Base-by-base conservation (phyloP, 2,113 vertebrate species). In the Thryonomys swinderianus region DNA sequence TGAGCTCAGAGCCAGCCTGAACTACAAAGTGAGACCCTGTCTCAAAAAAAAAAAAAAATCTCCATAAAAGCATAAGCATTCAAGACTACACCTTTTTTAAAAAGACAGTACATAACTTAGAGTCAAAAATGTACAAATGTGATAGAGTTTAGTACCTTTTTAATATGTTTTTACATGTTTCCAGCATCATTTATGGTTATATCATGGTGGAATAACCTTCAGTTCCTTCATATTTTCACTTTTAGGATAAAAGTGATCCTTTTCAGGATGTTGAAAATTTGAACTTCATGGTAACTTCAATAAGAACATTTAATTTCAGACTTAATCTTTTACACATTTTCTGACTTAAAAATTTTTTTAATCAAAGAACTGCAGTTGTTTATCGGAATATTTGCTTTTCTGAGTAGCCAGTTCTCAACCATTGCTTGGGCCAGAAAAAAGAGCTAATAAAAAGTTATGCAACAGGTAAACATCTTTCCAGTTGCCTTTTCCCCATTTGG, bases 361-460 rank as follows among this genome's bases (percentile, higher is more conserved):
- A 21, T 90, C 25, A 74, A 78, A 94, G 76, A 85, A 69, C 34
- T 55, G 1, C 13, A 94, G 53, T 95, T 96, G 42, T 74, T 91
- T 94, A 71, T 89, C 76, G 69, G n/a, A 92, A 27, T 59, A 84
- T 89, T 95, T 96, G 61, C 83, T 96, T 96, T 94, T 95, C 85
- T 62, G 61, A 88, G 88, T 73, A 62, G 57, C 34, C 27, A 89
- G 37, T 11, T 82, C 37, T 78, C 57, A 90, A 9, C 57, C 12
- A 57, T 90, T 85, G 78, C 23, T 57, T 88, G 78, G n/a, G 67
- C 51, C n/a, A 78, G 51, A 30, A 86, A 69, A 94, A 91, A 85
- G 71, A 96, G 59, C 48, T 74, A 81, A 78, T 91, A 93, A 90
- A 88, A 94, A 69, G 16, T 92, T 96, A 83, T 27, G 82, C 82